These are phyloP conservation scores for Phenacoccus solenopsis DNA, from an alignment of 1,140 invertebrate genomes.

Conservation along the genomic window DNA sequence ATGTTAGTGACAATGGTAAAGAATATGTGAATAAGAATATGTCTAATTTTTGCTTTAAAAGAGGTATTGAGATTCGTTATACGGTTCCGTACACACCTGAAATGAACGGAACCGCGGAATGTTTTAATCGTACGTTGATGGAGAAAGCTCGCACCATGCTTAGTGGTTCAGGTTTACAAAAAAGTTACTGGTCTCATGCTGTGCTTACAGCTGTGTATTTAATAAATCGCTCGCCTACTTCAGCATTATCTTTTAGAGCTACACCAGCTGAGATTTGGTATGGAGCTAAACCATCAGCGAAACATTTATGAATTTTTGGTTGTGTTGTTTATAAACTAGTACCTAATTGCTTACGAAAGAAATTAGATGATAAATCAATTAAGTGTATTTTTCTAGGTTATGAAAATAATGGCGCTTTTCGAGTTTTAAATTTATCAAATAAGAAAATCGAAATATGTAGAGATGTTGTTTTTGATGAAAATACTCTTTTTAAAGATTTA, in stretches of 20 bases:
- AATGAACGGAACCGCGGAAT: slow-evolving; percentile 32
- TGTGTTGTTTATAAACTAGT: neutral
- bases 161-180: slow-evolving; percentile 25
- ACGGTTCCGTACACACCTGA: slow-evolving; percentile 29
- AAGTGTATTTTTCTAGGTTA: slow-evolving; percentile 18
- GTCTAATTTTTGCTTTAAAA: slow-evolving; percentile 24
- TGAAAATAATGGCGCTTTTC: neutral
- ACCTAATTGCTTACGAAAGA: neutral
- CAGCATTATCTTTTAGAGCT: neutral
- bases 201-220: slow-evolving; percentile 20
- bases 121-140: slow-evolving; percentile 30
- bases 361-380: neutral
- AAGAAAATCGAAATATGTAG: neutral
- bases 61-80: slow-evolving; percentile 28
- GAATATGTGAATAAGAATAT: slow-evolving; percentile 21
- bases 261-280: slow-evolving; percentile 16
- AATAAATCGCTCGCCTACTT: slow-evolving; percentile 18
- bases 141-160: slow-evolving; percentile 30
- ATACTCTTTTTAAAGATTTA: too few relatives aligned
- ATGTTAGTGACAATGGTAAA: slow-evolving; percentile 20
- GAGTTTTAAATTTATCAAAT: neutral
- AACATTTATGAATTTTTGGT: slow-evolving; percentile 3
- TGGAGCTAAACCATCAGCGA: neutral
- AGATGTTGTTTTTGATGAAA: neutral
- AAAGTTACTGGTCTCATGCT: slow-evolving; percentile 30